phyloP scores from a whole-genome alignment of 2,113 vertebrate genomes.

The Brienomyrus longianalis region DNA sequence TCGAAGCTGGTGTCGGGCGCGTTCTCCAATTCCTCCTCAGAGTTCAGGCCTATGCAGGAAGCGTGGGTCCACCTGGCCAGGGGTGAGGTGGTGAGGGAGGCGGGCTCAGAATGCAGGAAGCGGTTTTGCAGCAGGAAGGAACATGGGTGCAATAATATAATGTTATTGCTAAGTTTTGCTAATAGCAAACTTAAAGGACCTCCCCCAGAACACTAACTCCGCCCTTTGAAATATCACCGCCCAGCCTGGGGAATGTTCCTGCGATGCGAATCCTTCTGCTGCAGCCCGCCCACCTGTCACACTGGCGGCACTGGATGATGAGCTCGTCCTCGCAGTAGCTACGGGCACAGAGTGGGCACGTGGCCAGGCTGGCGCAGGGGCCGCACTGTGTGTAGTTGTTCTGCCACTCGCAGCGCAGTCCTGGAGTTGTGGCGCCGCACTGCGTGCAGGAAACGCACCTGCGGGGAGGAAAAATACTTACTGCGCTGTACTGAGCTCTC shows the following conservation, averaged over 20 bases:
- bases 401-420: constrained; percentile 86
- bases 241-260: neutral
- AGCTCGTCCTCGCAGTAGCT: constrained; percentile 80
- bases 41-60: constrained; percentile 78
- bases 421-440: constrained; percentile 83
- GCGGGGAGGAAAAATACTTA: neutral
- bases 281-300: constrained; percentile 71
- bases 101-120: neutral
- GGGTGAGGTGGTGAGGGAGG: neutral
- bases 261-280: neutral
- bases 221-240: neutral
- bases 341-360: constrained; percentile 75
- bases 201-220: neutral
- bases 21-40: constrained; percentile 82
- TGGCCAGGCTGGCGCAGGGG: constrained; percentile 79
- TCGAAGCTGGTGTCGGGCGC: constrained; percentile 88
- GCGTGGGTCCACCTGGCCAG: constrained; percentile 88
- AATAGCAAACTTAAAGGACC: neutral
- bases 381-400: constrained; percentile 94
- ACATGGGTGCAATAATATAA: neutral
- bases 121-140: neutral
- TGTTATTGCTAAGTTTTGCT: neutral
- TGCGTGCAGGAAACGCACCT: constrained; percentile 96
- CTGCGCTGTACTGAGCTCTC: neutral
- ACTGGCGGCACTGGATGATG: constrained; percentile 88